These are phyloP conservation scores for Xyliphius kryptos DNA, from an alignment of 2,113 vertebrate species.

Conservation along the genomic window DNA sequence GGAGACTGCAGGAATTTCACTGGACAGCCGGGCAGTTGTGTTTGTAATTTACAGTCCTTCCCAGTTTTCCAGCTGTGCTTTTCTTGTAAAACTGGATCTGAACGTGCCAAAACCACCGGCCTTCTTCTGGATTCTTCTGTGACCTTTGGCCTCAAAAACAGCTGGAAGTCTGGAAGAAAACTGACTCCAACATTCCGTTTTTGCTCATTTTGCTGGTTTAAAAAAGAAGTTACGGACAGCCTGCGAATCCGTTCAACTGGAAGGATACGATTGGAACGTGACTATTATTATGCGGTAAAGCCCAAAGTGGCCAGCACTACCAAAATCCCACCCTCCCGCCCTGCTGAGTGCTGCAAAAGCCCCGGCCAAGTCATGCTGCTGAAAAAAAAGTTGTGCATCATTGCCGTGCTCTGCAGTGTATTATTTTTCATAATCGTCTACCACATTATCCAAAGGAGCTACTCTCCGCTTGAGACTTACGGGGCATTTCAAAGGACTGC, in stretches of 20 bases:
- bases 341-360: neutral
- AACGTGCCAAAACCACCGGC: neutral
- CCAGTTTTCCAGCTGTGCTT: neutral
- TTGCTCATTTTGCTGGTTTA: no score
- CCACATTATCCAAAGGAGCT: conserved; percentile 52
- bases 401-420: conserved; percentile 39
- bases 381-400: conserved; percentile 55
- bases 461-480: conserved; percentile 24
- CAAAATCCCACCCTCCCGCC: neutral
- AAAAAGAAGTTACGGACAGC: no score
- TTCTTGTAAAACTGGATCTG: neutral
- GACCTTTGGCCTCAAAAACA: neutral
- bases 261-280: no score
- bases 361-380: conserved; percentile 48
- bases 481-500: neutral
- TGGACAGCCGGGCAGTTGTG: no score
- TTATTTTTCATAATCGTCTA: conserved; percentile 61
- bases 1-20: neutral
- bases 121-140: neutral
- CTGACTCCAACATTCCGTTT: no score
- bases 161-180: neutral
- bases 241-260: no score
- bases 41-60: neutral
- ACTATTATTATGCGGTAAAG: conserved; percentile 1
- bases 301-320: conserved; percentile 10